Evolutionary conservation across 2,113 vertebrate genomes (phyloP), one percentile per base, ranked within the genome.

Genomic region (Indicator maculatus): DNA sequence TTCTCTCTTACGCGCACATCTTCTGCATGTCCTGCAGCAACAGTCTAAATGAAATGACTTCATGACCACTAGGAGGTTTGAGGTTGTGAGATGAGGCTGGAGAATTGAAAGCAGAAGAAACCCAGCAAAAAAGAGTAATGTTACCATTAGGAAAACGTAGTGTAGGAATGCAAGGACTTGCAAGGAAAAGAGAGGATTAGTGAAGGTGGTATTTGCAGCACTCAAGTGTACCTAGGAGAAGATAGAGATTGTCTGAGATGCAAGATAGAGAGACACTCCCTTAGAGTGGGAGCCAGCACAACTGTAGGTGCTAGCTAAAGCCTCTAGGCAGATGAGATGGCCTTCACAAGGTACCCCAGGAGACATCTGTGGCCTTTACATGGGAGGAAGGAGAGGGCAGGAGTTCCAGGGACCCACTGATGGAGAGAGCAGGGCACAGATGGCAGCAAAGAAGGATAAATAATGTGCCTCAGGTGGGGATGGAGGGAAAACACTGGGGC

Each of bases 21-120:
- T 80, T 65, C 52, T 86, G 50, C 12, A 21, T 12, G n/a, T 74
- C 87, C 56, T 39, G 45, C 69, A 90, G 81, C 38, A 70, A 53
- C 24, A 58, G 50, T 38, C 76, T 38, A 47, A 77, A 55, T 19
- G 17, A 11, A 58, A 28, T 0, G 0, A 41, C n/a, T 77, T 83
- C 11, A 8, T 69, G 60, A 65, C 39, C 50, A 33, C 21, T 47
- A 26, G 12, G 6, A 2, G 39, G 21, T 60, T 66, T 64, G 36
- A 38, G 16, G 24, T 64, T 41, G 24, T 84, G 78, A 71, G 65
- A 41, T 1, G 4, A 69, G 44, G 31, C 33, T 79, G 64, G n/a
- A 86, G 30, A 92, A 93, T 11, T 73, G 67, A 21, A 91, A 93
- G 75, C 53, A 74, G 55, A 84, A 85, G 44, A 90, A 88, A 79